Base-by-base conservation (phyloP, 2,113 vertebrate species). In the Leucosticte australis region DNA sequence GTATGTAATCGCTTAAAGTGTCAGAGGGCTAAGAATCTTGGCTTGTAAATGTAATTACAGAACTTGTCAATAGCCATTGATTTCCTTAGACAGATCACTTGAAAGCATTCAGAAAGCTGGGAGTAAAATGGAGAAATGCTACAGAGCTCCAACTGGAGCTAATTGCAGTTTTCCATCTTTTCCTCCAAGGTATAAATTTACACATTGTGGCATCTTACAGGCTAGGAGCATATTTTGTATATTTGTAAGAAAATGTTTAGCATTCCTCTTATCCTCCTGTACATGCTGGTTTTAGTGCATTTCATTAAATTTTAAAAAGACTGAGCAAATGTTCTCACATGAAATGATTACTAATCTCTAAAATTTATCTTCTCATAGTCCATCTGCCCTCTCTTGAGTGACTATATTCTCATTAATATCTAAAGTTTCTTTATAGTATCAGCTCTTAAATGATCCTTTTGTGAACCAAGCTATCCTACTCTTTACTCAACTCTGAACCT, bases 11-110 rank as follows among this genome's bases (percentile, higher is more conserved):
- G 0, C 67, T 91, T 87, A 90, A 90, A 94, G 91, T 85, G 83
- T 31, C 87, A 96, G 76, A 96, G 81, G 93, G 89, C 94, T 95
- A 83, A 87, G 76, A 97, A 94, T 87, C 95, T 96, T 92, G 90
- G 71, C 92, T 96, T 97, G 97, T 96, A 98, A 97, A 97, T 97
- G 94, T 97, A 98, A 98, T 98, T 98, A 98, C 89, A 90, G 80
- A 89, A 65, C 47, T 80, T 97, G 96, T 97, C 97, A 94, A 98
- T 98, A 96, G 31, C 13, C 60, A 97, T 98, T 93, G 97, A 98
- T 97, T 95, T 93, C 49, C 55, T 68, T 62, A 94, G 89, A 63
- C 1, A 7, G 83, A 96, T 97, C 62, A 30, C 85, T 96, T 91
- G 80, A 94, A 95, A 97, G 37, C 31, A 64, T 82, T 90, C 79